Conservation (phyloP, 2,888 invertebrate species). For the Melieria picta region DNA sequence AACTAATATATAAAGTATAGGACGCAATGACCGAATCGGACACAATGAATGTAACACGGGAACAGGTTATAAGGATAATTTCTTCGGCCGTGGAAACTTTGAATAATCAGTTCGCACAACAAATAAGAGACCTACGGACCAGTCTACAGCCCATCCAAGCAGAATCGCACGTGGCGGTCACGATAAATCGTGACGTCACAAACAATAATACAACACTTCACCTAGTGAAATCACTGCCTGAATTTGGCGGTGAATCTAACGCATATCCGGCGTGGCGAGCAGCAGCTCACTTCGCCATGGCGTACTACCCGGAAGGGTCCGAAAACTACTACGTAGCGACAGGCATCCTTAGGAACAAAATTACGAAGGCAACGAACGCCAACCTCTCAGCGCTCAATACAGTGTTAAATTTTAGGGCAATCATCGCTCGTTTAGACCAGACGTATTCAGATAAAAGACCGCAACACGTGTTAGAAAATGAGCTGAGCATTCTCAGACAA, state of each 20-base stretch:
- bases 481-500: conserved; percentile 23
- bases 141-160: not conserved
- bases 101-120: not conserved
- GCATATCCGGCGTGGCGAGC: not conserved
- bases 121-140: not conserved
- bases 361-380: conserved; percentile 12
- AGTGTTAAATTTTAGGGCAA: conserved; percentile 23
- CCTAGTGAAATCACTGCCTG: not conserved
- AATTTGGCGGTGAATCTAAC: not conserved
- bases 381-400: conserved; percentile 19
- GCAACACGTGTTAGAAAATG: conserved; percentile 11
- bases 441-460: conserved; percentile 14
- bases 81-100: not conserved
- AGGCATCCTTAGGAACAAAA: conserved; percentile 20
- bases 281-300: not conserved
- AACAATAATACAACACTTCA: not conserved
- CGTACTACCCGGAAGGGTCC: not conserved
- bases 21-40: too few relatives aligned
- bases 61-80: conserved; percentile 13
- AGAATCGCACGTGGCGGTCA: not conserved
- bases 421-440: not conserved
- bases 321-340: conserved; percentile 3
- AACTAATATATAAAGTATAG: too few relatives aligned
- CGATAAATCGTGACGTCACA: not conserved
- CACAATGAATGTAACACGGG: not conserved